phyloP scores from a whole-genome alignment of 2,113 vertebrate genomes.

The Synchiropus splendidus region DNA sequence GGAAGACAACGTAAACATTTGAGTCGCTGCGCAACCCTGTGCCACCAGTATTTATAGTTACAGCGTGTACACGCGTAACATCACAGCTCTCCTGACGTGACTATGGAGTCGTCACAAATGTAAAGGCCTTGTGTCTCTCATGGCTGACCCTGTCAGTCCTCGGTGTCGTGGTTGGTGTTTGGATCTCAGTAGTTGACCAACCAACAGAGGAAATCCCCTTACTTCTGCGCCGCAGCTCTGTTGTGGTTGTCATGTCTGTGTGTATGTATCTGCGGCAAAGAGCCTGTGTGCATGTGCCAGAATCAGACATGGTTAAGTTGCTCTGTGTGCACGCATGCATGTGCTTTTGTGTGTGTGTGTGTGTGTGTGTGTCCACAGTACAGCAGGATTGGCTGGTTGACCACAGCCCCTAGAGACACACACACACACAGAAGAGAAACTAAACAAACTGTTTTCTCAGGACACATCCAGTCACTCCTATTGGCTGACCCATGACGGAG shows the following conservation, averaged over 20 bases:
- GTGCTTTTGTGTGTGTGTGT: constrained; percentile 15
- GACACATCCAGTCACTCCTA: constrained; percentile 23
- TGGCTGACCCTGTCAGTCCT: no score
- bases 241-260: constrained; percentile 45
- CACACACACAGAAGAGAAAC: constrained; percentile 28
- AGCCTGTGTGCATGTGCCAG: constrained; percentile 41
- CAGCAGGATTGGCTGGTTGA: constrained; percentile 7
- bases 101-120: no score
- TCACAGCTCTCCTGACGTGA: no score
- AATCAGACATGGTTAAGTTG: constrained; percentile 10
- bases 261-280: constrained; percentile 38
- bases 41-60: no score
- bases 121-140: no score
- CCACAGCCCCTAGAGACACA: constrained; percentile 21
- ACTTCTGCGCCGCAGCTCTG: constrained; percentile 46
- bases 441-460: constrained; percentile 54
- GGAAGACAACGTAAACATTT: no score
- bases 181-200: constrained; percentile 30
- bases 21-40: no score
- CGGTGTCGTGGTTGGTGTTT: no score
- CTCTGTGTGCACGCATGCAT: constrained; percentile 41
- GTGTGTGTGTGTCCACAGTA: constrained; percentile 15
- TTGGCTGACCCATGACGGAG: constrained; percentile 24
- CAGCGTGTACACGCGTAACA: no score
- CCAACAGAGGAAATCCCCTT: constrained; percentile 56